Evolutionary conservation across 2,113 vertebrate species (phyloP).

Genomic region (Ibidorhyncha struthersii): DNA sequence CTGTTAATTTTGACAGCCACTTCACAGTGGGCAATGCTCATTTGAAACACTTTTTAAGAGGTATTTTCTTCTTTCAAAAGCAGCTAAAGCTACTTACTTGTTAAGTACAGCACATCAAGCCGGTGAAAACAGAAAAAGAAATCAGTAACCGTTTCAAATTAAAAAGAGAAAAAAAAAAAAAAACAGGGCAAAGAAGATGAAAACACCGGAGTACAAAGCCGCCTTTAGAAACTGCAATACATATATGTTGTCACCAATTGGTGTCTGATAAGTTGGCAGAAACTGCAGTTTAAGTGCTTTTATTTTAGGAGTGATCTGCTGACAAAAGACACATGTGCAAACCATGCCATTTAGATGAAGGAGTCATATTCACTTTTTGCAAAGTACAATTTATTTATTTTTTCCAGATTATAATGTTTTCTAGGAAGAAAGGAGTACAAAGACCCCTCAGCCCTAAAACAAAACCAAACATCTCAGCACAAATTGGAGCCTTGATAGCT

Average conservation of each 20-base stretch:
- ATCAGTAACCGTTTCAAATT: conserved; percentile 46
- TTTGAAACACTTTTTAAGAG: conserved; percentile 25
- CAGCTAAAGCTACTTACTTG: conserved; percentile 28
- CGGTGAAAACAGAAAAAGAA: conserved; percentile 34
- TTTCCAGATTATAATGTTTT: conserved; percentile 56
- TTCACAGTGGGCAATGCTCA: background rate
- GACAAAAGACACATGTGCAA: conserved; percentile 57
- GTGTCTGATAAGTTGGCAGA: conserved; percentile 52
- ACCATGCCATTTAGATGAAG: conserved; percentile 41
- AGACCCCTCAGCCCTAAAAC: conserved; percentile 49
- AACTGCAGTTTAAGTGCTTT: conserved; percentile 48
- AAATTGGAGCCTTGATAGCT: conserved; percentile 70
- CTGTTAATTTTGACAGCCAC: conserved; percentile 7
- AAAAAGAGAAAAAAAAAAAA: background rate
- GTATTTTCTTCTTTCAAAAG: conserved; percentile 39
- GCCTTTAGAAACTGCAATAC: conserved; percentile 35
- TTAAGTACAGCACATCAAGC: background rate
- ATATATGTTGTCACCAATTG: conserved; percentile 36
- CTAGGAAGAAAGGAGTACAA: conserved; percentile 57
- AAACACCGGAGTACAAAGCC: conserved; percentile 36
- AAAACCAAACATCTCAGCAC: conserved; percentile 66
- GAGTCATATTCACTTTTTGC: conserved; percentile 38
- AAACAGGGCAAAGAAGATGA: background rate
- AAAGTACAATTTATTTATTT: conserved; percentile 59
- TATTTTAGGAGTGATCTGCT: conserved; percentile 49